These are phyloP conservation scores for Acanthurus lineatus DNA, from an alignment of 2,797 vertebrate species.

Conservation along the genomic window DNA sequence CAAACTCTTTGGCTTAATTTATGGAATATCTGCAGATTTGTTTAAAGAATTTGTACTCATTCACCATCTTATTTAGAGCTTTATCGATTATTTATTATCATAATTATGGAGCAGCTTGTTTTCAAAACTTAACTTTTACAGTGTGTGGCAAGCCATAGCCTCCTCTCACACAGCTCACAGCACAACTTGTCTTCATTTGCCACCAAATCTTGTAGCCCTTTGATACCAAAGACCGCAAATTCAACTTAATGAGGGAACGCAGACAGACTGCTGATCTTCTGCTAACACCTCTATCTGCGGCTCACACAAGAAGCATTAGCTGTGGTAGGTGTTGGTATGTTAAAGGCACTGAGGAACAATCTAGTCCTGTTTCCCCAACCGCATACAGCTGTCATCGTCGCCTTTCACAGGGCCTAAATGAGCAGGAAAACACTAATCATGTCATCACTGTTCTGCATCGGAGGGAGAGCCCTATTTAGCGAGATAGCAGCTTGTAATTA, in stretches of 20 bases:
- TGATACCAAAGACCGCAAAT: slow-evolving; percentile 33
- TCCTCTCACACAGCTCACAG: slow-evolving; percentile 15
- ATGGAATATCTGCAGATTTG: slow-evolving; percentile 1
- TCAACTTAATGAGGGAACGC: slow-evolving; percentile 20
- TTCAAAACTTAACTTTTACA: not conserved
- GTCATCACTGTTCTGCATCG: slow-evolving; percentile 69
- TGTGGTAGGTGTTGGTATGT: slow-evolving; percentile 60
- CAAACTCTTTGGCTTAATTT: slow-evolving; percentile 11
- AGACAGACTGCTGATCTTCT: slow-evolving; percentile 38
- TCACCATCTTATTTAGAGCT: no score
- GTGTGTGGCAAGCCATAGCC: not conserved
- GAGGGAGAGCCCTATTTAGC: slow-evolving; percentile 69
- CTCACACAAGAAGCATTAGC: slow-evolving; percentile 47
- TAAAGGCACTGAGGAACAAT: slow-evolving; percentile 70
- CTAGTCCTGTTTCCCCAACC: slow-evolving; percentile 46
- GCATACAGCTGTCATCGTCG: slow-evolving; percentile 74
- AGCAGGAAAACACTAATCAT: slow-evolving; percentile 79
- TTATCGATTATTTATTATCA: no score
- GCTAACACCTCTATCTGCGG: slow-evolving; percentile 25
- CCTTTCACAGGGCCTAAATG: slow-evolving; percentile 62
- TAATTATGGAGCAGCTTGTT: no score
- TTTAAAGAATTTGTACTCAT: no score
- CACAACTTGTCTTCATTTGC: slow-evolving; percentile 47
- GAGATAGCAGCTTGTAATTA: slow-evolving; percentile 78
- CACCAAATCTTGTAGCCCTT: slow-evolving; percentile 12